A percentile compares a stretch with the other conserved stretches of the same genome.
These are phyloP conservation scores for Bombus balteatus DNA, from an alignment of 1,140 invertebrate species.

Conservation along the genomic window DNA sequence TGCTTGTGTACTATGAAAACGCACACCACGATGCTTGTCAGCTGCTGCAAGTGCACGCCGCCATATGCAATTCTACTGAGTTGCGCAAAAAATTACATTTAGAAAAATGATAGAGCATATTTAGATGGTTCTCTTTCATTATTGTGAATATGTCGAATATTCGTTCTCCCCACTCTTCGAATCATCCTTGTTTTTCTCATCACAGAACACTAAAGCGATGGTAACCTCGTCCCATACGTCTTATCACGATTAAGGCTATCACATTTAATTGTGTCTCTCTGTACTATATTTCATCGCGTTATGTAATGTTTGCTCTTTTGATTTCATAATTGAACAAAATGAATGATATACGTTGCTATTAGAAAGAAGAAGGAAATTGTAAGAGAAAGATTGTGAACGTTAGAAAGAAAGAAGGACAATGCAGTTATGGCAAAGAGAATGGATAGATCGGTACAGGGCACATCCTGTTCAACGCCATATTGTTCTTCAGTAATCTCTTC, in stretches of 20 bases:
- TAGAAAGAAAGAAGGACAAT: conserved; percentile 14
- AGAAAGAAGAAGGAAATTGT: conserved; percentile 12
- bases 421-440: conserved; percentile 51
- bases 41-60: conserved; percentile 73
- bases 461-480: conserved; percentile 72
- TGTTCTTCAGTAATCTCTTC: conserved; percentile 66
- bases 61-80: conserved; percentile 79
- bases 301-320: conserved; percentile 34
- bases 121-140: conserved; percentile 21
- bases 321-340: conserved; percentile 43
- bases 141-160: neutral
- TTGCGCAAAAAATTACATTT: conserved; percentile 59
- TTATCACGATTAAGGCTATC: conserved; percentile 3
- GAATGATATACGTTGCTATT: conserved; percentile 26
- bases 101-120: conserved; percentile 46
- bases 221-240: neutral
- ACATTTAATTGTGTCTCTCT: neutral
- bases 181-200: neutral
- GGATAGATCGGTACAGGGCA: conserved; percentile 62
- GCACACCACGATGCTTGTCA: conserved; percentile 69
- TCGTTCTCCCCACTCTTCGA: neutral
- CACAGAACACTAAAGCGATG: neutral
- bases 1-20: conserved; percentile 36
- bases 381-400: neutral
- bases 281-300: conserved; percentile 17